phyloP scores from a whole-genome alignment of 2,797 vertebrate genomes.

The Chloroceryle inda region DNA sequence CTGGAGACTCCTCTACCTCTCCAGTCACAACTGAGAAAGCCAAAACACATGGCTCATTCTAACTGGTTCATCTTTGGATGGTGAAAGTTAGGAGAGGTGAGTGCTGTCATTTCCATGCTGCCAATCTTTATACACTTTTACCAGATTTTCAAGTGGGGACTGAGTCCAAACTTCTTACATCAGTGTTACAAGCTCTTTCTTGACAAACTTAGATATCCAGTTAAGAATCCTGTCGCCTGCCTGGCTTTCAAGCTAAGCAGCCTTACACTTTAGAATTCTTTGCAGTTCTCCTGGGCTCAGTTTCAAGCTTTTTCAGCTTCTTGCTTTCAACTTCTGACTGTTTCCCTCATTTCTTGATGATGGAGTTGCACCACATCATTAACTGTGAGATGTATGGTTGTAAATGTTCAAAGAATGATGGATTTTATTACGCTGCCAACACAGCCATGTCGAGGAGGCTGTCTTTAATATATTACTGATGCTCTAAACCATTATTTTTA shows the following conservation, averaged over 20 bases:
- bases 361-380: conserved; percentile 17
- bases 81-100: not conserved
- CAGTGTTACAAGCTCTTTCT: fast-evolving
- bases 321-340: not conserved
- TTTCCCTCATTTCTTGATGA: conserved; percentile 7
- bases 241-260: not conserved
- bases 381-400: conserved; percentile 14
- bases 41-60: not conserved
- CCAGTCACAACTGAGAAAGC: not conserved
- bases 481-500: conserved; percentile 43
- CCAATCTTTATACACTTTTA: not conserved
- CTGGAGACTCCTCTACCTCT: not conserved
- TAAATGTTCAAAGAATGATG: conserved; percentile 45
- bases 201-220: not conserved
- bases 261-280: not conserved
- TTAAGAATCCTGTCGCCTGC: not conserved
- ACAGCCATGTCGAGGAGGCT: not conserved
- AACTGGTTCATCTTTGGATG: not conserved
- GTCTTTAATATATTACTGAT: conserved; percentile 43
- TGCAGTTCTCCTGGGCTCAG: not conserved
- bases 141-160: not conserved
- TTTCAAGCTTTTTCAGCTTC: not conserved
- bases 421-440: not conserved
- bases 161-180: not conserved
- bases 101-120: not conserved